These are phyloP conservation scores for Meganola albula DNA, from an alignment of 2,888 invertebrate genomes.

Conservation along the genomic window DNA sequence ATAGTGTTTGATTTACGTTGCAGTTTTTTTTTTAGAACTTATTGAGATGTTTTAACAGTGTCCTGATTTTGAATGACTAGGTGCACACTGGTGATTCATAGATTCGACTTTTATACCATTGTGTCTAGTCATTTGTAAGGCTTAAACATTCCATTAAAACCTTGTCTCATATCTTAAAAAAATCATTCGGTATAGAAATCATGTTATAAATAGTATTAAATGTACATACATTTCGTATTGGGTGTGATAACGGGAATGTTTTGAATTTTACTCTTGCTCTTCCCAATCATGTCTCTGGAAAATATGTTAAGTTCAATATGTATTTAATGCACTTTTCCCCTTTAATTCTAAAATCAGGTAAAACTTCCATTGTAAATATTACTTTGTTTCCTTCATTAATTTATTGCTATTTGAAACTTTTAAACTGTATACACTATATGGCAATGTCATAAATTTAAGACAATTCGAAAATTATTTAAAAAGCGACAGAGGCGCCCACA, in stretches of 20 bases:
- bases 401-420: conserved; percentile 44
- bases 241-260: conserved; percentile 23
- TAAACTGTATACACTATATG: too few relatives aligned
- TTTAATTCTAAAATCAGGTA: conserved; percentile 20
- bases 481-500: conserved; percentile 29
- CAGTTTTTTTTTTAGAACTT: conserved; percentile 62
- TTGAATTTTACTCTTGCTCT: too few relatives aligned
- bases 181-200: conserved; percentile 49
- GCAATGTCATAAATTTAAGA: conserved; percentile 43
- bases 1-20: conserved; percentile 54
- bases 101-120: conserved; percentile 34
- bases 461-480: conserved; percentile 25
- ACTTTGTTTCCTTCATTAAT: conserved; percentile 64
- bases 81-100: conserved; percentile 45
- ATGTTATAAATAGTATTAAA: conserved; percentile 33
- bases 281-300: conserved; percentile 38
- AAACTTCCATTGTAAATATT: conserved; percentile 63
- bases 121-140: conserved; percentile 60
- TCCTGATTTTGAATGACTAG: conserved; percentile 54
- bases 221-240: conserved; percentile 41
- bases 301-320: conserved; percentile 30
- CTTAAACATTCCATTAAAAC: conserved; percentile 74
- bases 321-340: conserved; percentile 28
- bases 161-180: conserved; percentile 56
- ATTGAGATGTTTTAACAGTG: conserved; percentile 50